Evolutionary conservation across 1,140 invertebrate genomes (phyloP), one percentile per base, ranked within the genome.

Genomic region (Stenopsyche tienmushanensis): DNA sequence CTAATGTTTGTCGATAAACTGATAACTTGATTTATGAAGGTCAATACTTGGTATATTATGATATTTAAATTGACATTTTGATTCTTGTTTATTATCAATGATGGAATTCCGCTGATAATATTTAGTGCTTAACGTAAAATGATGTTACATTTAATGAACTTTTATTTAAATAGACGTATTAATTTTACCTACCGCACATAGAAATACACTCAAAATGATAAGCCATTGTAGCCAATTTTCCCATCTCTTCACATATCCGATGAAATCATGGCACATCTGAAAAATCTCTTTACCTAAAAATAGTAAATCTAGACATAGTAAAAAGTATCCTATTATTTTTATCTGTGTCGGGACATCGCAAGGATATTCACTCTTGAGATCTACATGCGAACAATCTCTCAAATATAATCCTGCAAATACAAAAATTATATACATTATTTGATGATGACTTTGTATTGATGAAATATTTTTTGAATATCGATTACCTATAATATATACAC

Each of bases 161-260:
- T n/a, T n/a, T n/a, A n/a, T n/a, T n/a, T n/a, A n/a, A n/a, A n/a
- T n/a, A n/a, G n/a, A n/a, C n/a, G n/a, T n/a, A n/a, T n/a, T n/a
- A n/a, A n/a, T n/a, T n/a, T n/a, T n/a, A 72, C 77, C 74, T 73
- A 84, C 83, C 41, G 85, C 82, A 70, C 83, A 86, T 0, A 86
- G 71, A 70, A 88, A 84, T 9, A 91, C 81, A 71, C 83, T 79
- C 18, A 87, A 74, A 18, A 93, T 88, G 26, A 92, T 89, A 7
- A 87, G 77, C 83, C 89, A 88, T 72, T 93, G 90, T 18, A 93
- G 80, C 84, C 88, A 91, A 76, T 93, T 93, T 73, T 94, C 91
- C 88, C 89, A 91, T 64, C 89, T 85, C 66, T 84, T 85, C 9
- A 89, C 82, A 70, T 93, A 93, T 3, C 78, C 81, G n/a, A 77